Percentiles rank a stretch among this genome's conserved stretches.
phyloP scores from a whole-genome alignment of 1,140 invertebrate genomes.

The Brachionus asplanchnoidis region DNA sequence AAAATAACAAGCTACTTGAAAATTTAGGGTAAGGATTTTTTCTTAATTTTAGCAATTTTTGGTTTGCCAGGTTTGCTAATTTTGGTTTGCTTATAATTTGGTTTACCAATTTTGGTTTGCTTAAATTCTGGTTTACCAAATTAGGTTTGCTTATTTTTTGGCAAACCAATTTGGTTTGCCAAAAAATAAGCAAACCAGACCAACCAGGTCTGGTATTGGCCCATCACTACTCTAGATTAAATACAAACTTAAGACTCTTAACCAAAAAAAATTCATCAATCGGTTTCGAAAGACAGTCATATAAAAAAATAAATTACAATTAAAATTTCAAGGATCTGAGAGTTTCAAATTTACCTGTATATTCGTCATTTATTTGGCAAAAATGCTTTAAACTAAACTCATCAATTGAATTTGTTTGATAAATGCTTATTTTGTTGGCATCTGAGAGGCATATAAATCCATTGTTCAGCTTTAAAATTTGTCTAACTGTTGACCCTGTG shows the following conservation, averaged over 20 bases:
- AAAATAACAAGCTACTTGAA: too few relatives aligned
- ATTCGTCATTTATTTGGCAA: conserved; percentile 7
- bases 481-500: not conserved
- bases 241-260: not conserved
- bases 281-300: not conserved
- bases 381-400: not conserved
- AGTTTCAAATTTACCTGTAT: not conserved
- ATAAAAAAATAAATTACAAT: not conserved
- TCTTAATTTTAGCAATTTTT: too few relatives aligned
- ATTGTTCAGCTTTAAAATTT: not conserved
- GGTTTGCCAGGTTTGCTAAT: too few relatives aligned
- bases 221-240: not conserved
- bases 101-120: too few relatives aligned
- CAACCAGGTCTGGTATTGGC: too few relatives aligned
- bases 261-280: not conserved
- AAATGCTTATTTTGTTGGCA: not conserved
- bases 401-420: not conserved
- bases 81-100: too few relatives aligned
- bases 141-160: too few relatives aligned
- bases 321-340: not conserved
- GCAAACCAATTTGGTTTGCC: too few relatives aligned
- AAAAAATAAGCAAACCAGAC: too few relatives aligned
- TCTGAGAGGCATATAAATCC: not conserved
- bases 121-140: too few relatives aligned
- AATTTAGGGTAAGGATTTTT: too few relatives aligned